phyloP scores from a whole-genome alignment of 2,113 vertebrate genomes.

The Micronycteris hirsuta region DNA sequence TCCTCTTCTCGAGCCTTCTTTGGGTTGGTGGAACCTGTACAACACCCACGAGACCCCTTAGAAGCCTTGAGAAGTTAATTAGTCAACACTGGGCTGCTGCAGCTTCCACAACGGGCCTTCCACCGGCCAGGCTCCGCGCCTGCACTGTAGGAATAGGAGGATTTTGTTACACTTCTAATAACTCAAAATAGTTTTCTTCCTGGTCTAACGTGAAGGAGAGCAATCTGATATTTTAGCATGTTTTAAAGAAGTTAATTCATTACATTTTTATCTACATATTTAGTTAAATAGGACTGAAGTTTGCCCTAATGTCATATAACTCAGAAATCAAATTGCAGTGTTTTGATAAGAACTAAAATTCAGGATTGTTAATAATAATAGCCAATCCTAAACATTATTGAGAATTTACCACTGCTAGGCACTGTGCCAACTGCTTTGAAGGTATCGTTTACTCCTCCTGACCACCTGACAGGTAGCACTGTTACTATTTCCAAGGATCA shows the following conservation, averaged over 20 bases:
- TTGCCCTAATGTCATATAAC: neutral
- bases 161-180: neutral
- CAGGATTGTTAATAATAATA: neutral
- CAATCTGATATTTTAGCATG: neutral
- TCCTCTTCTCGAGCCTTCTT: constrained; percentile 31
- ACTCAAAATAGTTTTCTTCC: neutral
- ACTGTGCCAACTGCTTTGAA: neutral
- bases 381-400: neutral
- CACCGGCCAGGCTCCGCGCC: neutral
- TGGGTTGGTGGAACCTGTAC: neutral
- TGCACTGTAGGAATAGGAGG: accelerated
- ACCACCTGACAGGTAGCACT: neutral
- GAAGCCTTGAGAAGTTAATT: constrained; percentile 26
- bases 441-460: neutral
- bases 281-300: neutral
- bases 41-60: neutral
- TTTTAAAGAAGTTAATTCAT: neutral
- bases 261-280: neutral
- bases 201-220: neutral
- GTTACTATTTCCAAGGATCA: neutral
- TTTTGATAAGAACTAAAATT: neutral
- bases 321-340: neutral
- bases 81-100: neutral
- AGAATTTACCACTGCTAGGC: neutral
- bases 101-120: neutral